Conservation (phyloP, 1,140 invertebrate genomes). For the Orchestia grillus region DNA sequence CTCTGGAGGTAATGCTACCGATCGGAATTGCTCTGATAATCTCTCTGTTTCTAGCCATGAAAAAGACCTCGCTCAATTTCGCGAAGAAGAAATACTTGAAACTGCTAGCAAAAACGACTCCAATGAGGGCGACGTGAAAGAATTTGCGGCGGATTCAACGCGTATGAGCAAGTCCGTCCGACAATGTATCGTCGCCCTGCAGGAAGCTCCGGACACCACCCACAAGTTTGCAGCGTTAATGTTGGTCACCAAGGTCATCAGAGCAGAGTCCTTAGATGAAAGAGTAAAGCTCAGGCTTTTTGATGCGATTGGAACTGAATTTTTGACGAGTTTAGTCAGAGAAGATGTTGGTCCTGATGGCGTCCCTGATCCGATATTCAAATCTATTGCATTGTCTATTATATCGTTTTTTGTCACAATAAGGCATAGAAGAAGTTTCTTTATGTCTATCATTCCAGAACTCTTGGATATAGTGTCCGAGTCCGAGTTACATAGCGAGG, state of each 20-base stretch:
- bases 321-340: slow-evolving; percentile 83
- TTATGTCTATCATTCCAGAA: slow-evolving; percentile 62
- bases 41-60: neutral
- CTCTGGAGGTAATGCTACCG: neutral
- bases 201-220: slow-evolving; percentile 84
- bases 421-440: slow-evolving; percentile 61
- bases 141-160: neutral
- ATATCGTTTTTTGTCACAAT: slow-evolving; percentile 79
- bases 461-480: slow-evolving; percentile 62
- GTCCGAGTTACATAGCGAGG: slow-evolving; percentile 78
- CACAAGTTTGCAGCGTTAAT: slow-evolving; percentile 92
- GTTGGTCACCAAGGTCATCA: slow-evolving; percentile 84
- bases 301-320: slow-evolving; percentile 88
- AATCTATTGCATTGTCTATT: slow-evolving; percentile 88
- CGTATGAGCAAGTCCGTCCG: neutral
- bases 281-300: slow-evolving; percentile 83
- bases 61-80: neutral
- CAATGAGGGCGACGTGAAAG: neutral
- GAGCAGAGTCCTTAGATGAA: slow-evolving; percentile 82
- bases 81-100: neutral
- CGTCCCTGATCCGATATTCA: slow-evolving; percentile 88
- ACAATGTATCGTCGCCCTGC: slow-evolving; percentile 80
- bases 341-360: slow-evolving; percentile 82
- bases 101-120: neutral
- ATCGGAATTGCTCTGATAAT: neutral